These are phyloP conservation scores for Platysternon megacephalum DNA, from an alignment of 2,113 vertebrate genomes.

Conservation along the genomic window DNA sequence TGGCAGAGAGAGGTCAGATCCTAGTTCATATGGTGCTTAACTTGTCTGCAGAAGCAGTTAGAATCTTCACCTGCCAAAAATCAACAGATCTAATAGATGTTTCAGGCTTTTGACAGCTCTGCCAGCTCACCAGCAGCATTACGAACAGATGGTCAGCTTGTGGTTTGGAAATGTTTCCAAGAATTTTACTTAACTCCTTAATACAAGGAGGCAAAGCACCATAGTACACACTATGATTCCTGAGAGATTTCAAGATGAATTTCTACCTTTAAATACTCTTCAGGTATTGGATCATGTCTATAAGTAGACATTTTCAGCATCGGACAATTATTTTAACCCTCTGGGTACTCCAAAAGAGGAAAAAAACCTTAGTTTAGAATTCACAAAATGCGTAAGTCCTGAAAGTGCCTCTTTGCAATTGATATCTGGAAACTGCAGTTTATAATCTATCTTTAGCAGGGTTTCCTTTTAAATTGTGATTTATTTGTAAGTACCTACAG, in stretches of 20 bases:
- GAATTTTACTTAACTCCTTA: not conserved
- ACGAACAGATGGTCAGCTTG: fast-evolving
- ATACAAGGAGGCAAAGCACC: not conserved
- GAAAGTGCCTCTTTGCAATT: not conserved
- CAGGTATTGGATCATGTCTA: not conserved
- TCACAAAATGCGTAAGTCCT: not conserved
- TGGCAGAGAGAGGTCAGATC: not conserved
- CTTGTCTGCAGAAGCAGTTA: not conserved
- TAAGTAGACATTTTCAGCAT: not conserved
- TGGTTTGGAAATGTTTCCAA: not conserved
- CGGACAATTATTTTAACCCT: not conserved
- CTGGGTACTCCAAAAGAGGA: not conserved
- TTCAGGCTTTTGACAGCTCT: not conserved
- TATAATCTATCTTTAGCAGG: not conserved
- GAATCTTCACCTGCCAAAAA: not conserved
- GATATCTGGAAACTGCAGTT: not conserved
- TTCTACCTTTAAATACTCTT: not conserved
- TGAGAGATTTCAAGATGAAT: not conserved
- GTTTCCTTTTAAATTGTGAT: not conserved
- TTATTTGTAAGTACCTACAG: not conserved
- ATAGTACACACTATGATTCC: fast-evolving
- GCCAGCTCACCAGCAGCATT: not conserved
- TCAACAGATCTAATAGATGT: not conserved
- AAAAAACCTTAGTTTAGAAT: not conserved
- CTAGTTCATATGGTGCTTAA: not conserved